Percentiles rank a stretch among this genome's conserved stretches.
These are phyloP conservation scores for Scylla paramamosain DNA, from an alignment of 1,140 invertebrate genomes.

Conservation along the genomic window DNA sequence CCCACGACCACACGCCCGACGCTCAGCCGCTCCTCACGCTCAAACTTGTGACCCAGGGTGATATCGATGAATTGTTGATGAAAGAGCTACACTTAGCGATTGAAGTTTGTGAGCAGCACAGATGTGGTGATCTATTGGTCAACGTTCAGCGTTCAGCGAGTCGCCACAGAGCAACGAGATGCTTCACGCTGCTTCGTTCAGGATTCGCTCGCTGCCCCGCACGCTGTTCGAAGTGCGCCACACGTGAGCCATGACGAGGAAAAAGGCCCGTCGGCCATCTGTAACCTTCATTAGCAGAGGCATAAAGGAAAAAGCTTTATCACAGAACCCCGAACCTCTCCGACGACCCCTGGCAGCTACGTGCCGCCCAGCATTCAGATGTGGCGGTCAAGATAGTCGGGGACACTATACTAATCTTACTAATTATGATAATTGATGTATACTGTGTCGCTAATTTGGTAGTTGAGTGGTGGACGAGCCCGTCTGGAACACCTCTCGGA, in stretches of 20 bases:
- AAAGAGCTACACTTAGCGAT: too few species aligned
- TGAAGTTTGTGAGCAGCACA: too few species aligned
- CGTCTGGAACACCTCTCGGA: slow-evolving; percentile 17
- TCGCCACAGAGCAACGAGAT: background rate
- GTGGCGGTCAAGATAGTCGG: slow-evolving; percentile 31
- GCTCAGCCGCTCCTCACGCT: background rate
- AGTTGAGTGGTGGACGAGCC: slow-evolving; percentile 32
- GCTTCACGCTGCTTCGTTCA: background rate
- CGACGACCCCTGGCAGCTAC: slow-evolving; percentile 41
- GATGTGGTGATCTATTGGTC: too few species aligned
- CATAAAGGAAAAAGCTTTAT: slow-evolving; percentile 10
- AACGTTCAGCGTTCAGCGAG: background rate
- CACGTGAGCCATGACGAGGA: background rate
- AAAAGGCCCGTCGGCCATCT: background rate
- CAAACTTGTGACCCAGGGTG: too few species aligned
- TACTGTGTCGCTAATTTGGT: slow-evolving; percentile 50
- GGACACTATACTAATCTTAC: slow-evolving; percentile 34
- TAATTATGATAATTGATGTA: slow-evolving; percentile 58
- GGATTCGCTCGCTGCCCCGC: background rate
- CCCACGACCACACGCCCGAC: background rate
- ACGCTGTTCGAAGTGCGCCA: background rate
- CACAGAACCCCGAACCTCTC: background rate
- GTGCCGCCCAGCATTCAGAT: slow-evolving; percentile 29
- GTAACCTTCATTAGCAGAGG: background rate
- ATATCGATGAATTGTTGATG: too few species aligned